Evolutionary conservation across 2,797 vertebrate genomes (phyloP).

Genomic region (Mallotus villosus): DNA sequence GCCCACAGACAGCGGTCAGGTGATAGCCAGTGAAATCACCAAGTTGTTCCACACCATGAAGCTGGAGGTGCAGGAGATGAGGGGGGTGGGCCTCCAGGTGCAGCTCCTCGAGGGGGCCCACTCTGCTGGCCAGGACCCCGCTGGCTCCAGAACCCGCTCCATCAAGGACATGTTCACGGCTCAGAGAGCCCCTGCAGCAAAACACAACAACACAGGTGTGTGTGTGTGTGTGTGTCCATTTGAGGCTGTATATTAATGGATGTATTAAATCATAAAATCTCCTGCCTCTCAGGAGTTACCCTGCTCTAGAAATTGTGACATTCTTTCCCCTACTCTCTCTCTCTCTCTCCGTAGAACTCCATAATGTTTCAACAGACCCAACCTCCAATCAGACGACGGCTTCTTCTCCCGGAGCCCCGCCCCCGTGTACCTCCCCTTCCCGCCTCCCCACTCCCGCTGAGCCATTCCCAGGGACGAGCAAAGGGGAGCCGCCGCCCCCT

Average conservation of each 20-base stretch:
- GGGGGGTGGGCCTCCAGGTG: slow-evolving; percentile 94
- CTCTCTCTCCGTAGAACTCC: not conserved
- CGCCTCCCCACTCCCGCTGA: slow-evolving; percentile 59
- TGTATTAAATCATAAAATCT: not conserved
- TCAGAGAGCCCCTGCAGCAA: slow-evolving; percentile 39
- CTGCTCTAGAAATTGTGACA: not conserved
- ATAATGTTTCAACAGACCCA: slow-evolving; percentile 33
- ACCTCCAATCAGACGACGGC: slow-evolving; percentile 40
- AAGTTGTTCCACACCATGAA: slow-evolving; percentile 94
- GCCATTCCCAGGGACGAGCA: slow-evolving; percentile 77
- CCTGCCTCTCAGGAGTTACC: not conserved
- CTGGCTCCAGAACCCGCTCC: slow-evolving; percentile 72
- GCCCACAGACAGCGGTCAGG: slow-evolving; percentile 85
- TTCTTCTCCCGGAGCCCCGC: slow-evolving; percentile 24
- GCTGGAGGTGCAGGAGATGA: slow-evolving; percentile 87
- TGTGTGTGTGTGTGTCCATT: not conserved
- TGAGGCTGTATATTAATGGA: not conserved
- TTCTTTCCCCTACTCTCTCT: not conserved
- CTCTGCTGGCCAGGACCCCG: slow-evolving; percentile 41
- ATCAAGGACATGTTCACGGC: slow-evolving; percentile 85
- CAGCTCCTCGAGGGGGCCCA: slow-evolving; percentile 83
- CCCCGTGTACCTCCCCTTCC: slow-evolving; percentile 32
- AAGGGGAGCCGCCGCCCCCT: slow-evolving; percentile 60
- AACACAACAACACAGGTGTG: slow-evolving; percentile 46
- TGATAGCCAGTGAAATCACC: slow-evolving; percentile 86